A percentile compares a stretch with the other conserved stretches of the same genome.
Evolutionary conservation across 2,113 vertebrate genomes (phyloP).

Genomic region (Scomber scombrus): DNA sequence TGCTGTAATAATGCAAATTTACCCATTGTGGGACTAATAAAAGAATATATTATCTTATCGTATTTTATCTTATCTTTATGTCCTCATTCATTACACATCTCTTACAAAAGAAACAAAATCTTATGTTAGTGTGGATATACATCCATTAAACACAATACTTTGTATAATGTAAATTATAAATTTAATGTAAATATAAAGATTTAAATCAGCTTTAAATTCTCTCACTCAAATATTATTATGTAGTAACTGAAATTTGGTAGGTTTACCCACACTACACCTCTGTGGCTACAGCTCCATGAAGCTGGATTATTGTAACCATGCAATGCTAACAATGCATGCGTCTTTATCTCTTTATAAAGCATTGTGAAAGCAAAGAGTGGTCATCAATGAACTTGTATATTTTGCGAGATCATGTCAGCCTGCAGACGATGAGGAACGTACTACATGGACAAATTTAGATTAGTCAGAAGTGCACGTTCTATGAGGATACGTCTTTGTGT

Average conservation of each 20-base stretch:
- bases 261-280: constrained; percentile 44
- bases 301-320: constrained; percentile 9
- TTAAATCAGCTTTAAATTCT: constrained; percentile 5
- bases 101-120: not conserved
- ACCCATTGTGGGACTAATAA: no score
- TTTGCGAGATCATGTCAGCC: constrained; percentile 1
- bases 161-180: not conserved
- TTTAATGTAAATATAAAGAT: constrained; percentile 35
- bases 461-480: constrained; percentile 81
- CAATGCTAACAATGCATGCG: constrained; percentile 23
- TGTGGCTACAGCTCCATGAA: constrained; percentile 36
- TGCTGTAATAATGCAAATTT: no score
- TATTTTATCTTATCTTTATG: no score
- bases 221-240: not conserved
- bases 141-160: not conserved
- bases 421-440: constrained; percentile 21
- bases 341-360: constrained; percentile 28
- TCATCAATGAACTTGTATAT: constrained; percentile 4
- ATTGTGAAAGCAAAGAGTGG: not conserved
- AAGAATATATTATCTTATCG: no score
- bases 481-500: constrained; percentile 34
- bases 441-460: constrained; percentile 37
- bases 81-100: not conserved
- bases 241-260: not conserved
- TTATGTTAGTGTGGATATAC: not conserved